Evolutionary conservation across 1,140 invertebrate genomes (phyloP).

Genomic region (Drosophila sp.): DNA sequence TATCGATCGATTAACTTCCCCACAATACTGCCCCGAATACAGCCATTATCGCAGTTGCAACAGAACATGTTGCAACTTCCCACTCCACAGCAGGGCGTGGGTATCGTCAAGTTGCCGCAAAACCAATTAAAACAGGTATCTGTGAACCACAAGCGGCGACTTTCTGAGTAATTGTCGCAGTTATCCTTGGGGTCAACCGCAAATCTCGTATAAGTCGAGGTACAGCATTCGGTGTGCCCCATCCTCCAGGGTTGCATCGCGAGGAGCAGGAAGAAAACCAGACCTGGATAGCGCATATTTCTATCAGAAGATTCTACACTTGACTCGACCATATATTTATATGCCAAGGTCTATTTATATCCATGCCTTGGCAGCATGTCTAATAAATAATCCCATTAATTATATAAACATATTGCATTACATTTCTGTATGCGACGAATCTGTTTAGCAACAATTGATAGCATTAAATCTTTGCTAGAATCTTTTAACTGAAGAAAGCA

Average conservation of each 20-base stretch:
- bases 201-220: not conserved
- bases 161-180: not conserved
- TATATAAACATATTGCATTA: no score
- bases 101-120: not conserved
- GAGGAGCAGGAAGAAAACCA: not conserved
- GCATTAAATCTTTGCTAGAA: no score
- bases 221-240: not conserved
- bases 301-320: not conserved
- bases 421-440: no score
- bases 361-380: no score
- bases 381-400: no score
- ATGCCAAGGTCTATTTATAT: not conserved
- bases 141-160: not conserved
- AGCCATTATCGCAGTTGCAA: conserved; percentile 6
- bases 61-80: conserved; percentile 14
- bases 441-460: no score
- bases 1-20: not conserved
- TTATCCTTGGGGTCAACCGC: not conserved
- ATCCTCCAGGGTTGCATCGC: not conserved
- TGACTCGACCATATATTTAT: no score
- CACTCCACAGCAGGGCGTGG: conserved; percentile 9
- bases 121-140: not conserved
- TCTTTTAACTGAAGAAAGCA: no score
- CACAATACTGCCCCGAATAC: not conserved
- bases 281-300: not conserved